A percentile compares a stretch with the other conserved stretches of the same genome.
Evolutionary conservation across 1,140 invertebrate genomes (phyloP).

Genomic region (Cydia fagiglandana): DNA sequence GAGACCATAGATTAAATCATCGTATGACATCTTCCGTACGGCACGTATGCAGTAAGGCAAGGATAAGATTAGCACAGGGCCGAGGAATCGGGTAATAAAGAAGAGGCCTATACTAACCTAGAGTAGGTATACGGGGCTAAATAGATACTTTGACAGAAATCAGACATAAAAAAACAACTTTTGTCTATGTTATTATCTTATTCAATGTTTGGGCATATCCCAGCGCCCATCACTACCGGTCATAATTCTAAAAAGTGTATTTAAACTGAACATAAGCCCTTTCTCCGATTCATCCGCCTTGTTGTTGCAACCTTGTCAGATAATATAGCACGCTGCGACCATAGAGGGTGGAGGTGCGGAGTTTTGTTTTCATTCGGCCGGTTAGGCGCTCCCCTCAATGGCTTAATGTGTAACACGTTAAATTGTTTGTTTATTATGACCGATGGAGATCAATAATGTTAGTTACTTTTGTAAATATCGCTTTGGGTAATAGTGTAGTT

Average conservation of each 20-base stretch:
- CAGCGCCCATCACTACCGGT: not conserved
- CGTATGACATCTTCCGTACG: too few relatives aligned
- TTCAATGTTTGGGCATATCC: not conserved
- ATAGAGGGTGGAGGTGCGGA: not conserved
- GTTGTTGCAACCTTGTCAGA: constrained; percentile 1
- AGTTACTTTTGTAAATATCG: not conserved
- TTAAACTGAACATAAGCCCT: not conserved
- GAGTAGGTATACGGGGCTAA: too few relatives aligned
- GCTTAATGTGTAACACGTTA: constrained; percentile 20
- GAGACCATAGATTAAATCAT: too few relatives aligned
- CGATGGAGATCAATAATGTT: constrained; percentile 3
- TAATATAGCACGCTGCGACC: not conserved
- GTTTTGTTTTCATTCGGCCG: not conserved
- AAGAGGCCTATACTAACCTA: too few relatives aligned
- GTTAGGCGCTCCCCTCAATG: constrained; percentile 15
- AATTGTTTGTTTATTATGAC: constrained; percentile 18
- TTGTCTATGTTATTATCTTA: not conserved
- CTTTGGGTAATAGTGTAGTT: not conserved
- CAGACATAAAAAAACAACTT: too few relatives aligned
- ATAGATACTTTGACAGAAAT: too few relatives aligned
- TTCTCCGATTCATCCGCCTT: not conserved
- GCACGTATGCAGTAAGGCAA: too few relatives aligned
- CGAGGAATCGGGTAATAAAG: too few relatives aligned
- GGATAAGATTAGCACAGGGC: too few relatives aligned
- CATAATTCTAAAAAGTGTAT: not conserved